Conservation (phyloP, 2,113 vertebrate genomes). For the Burhinus oedicnemus region DNA sequence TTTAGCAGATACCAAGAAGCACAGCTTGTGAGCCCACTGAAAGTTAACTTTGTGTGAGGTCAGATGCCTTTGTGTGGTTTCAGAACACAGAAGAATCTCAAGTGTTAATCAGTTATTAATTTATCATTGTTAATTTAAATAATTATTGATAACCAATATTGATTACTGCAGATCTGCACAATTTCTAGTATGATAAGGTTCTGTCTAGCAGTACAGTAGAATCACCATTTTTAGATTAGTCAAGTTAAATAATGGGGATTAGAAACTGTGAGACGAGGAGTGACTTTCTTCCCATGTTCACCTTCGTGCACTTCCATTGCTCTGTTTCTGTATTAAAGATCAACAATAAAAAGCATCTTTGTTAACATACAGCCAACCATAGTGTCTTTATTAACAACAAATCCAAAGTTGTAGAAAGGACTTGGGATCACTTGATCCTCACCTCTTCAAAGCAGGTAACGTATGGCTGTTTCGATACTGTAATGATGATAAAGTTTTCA, state of each 20-base stretch:
- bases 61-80: neutral
- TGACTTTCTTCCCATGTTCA: neutral
- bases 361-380: neutral
- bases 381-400: neutral
- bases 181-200: neutral
- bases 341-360: neutral
- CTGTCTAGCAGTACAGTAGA: neutral
- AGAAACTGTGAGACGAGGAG: neutral
- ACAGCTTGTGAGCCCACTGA: neutral
- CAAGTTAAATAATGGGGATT: neutral
- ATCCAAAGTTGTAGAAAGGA: neutral
- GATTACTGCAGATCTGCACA: neutral
- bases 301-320: neutral
- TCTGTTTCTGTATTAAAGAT: neutral
- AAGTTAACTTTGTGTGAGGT: neutral
- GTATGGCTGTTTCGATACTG: accelerated
- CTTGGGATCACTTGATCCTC: neutral
- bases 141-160: neutral
- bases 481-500: accelerated
- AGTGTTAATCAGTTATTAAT: neutral
- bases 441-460: neutral
- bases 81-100: neutral
- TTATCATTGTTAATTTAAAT: neutral
- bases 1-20: neutral
- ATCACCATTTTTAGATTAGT: neutral